These are phyloP conservation scores for Characodon lateralis DNA, from an alignment of 2,797 vertebrate genomes.

Conservation along the genomic window DNA sequence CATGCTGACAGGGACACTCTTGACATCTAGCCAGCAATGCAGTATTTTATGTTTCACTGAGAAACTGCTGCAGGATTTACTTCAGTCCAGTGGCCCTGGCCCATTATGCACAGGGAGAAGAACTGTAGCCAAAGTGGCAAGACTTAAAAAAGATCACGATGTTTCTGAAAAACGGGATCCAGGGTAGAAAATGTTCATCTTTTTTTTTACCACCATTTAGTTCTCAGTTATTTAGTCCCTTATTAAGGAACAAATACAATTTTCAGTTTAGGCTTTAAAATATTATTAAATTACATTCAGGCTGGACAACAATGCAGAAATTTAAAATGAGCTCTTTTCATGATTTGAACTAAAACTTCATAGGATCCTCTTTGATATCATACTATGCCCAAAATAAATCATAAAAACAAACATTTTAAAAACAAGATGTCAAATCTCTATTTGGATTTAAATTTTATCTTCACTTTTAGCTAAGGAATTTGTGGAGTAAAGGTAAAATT, in stretches of 20 bases:
- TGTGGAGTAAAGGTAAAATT: background rate
- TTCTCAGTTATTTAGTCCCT: too few relatives aligned
- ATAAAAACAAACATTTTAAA: background rate
- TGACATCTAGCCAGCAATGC: too few relatives aligned
- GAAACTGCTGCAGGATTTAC: too few relatives aligned
- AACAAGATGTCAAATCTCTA: background rate
- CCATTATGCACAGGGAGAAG: too few relatives aligned
- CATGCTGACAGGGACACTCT: too few relatives aligned
- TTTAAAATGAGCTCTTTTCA: background rate
- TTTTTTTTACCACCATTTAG: too few relatives aligned
- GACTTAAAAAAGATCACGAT: too few relatives aligned
- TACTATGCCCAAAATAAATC: background rate
- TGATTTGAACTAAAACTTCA: background rate
- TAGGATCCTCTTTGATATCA: background rate
- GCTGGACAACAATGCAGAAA: background rate
- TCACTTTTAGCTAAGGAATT: background rate
- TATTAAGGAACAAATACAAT: background rate
- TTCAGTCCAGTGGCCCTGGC: too few relatives aligned
- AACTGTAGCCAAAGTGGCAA: too few relatives aligned
- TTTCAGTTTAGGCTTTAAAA: background rate
- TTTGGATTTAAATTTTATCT: background rate
- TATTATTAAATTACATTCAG: background rate
- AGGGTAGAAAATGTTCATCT: too few relatives aligned
- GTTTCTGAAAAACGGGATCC: too few relatives aligned
- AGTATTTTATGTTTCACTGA: too few relatives aligned